These are phyloP conservation scores for Aythya baeri DNA, from an alignment of 2,113 vertebrate species.

Conservation along the genomic window DNA sequence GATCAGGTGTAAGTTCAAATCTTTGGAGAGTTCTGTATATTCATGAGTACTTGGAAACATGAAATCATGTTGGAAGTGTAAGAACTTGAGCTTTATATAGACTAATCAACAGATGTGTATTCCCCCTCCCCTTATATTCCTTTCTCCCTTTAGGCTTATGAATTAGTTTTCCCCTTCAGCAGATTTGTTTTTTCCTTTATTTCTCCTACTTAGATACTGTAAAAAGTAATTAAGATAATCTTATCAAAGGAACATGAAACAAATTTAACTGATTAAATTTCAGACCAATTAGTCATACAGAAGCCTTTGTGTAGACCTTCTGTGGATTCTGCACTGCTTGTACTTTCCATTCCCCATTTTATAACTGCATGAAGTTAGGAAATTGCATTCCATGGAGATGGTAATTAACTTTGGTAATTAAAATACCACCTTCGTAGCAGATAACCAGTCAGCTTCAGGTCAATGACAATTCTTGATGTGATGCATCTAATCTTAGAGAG, in stretches of 20 bases:
- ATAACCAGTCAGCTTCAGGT: slow-evolving; percentile 52
- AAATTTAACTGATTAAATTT: slow-evolving; percentile 73
- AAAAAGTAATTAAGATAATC: slow-evolving; percentile 73
- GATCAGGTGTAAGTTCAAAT: not conserved
- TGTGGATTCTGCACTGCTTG: slow-evolving; percentile 45
- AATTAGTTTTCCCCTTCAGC: slow-evolving; percentile 52
- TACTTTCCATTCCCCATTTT: slow-evolving; percentile 56
- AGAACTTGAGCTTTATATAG: not conserved
- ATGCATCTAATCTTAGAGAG: not conserved
- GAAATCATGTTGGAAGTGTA: not conserved
- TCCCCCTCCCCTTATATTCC: slow-evolving; percentile 19
- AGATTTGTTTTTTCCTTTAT: slow-evolving; percentile 58
- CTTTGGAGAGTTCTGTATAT: not conserved
- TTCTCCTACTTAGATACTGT: slow-evolving; percentile 43
- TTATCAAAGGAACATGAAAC: slow-evolving; percentile 70
- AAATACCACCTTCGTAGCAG: slow-evolving; percentile 59
- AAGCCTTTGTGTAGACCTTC: slow-evolving; percentile 62
- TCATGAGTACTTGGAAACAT: not conserved
- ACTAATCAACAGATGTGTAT: slow-evolving; percentile 50
- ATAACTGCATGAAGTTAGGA: slow-evolving; percentile 16
- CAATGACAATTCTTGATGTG: slow-evolving; percentile 35
- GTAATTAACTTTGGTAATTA: slow-evolving; percentile 69
- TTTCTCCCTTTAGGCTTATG: slow-evolving; percentile 7
- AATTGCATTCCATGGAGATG: slow-evolving; percentile 58
- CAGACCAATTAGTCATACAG: slow-evolving; percentile 68